Percentiles rank a stretch among this genome's conserved stretches.
Conservation (phyloP, 1,140 invertebrate species). For the Drosophila watanabei region DNA sequence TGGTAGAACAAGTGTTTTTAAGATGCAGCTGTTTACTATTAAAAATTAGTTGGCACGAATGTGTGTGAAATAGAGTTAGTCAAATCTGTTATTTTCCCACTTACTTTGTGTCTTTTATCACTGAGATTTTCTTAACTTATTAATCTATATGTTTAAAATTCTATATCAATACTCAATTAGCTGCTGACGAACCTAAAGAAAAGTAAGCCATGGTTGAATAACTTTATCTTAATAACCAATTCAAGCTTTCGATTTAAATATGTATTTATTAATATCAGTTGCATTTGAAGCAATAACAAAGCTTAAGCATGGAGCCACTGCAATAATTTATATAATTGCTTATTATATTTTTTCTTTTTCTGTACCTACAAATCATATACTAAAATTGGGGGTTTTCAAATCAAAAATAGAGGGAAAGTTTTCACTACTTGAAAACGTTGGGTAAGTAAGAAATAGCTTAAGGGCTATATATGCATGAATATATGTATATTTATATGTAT, state of each 20-base stretch:
- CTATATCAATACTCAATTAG: conserved; percentile 83
- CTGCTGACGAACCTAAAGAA: conserved; percentile 93
- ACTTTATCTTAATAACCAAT: neutral
- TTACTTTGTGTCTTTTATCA: neutral
- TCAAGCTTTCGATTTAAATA: neutral
- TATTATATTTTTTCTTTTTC: conserved; percentile 33
- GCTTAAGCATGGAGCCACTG: conserved; percentile 19
- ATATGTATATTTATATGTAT: too few species aligned
- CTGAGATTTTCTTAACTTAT: neutral
- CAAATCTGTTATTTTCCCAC: neutral
- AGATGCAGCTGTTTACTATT: too few species aligned
- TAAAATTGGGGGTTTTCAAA: conserved; percentile 11
- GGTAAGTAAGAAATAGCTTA: conserved; percentile 46
- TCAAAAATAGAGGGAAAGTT: conserved; percentile 60
- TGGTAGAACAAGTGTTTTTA: too few species aligned
- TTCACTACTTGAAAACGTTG: conserved; percentile 45
- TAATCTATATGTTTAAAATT: neutral
- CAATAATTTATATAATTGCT: conserved; percentile 14
- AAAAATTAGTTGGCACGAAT: too few species aligned
- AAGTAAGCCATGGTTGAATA: conserved; percentile 88
- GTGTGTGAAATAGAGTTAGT: too few species aligned
- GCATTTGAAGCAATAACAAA: neutral
- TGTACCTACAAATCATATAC: conserved; percentile 6
- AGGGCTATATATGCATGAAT: neutral
- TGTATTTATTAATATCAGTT: too few species aligned